Base-by-base conservation (phyloP, 2,797 vertebrate species). In the Artibeus jamaicensis region DNA sequence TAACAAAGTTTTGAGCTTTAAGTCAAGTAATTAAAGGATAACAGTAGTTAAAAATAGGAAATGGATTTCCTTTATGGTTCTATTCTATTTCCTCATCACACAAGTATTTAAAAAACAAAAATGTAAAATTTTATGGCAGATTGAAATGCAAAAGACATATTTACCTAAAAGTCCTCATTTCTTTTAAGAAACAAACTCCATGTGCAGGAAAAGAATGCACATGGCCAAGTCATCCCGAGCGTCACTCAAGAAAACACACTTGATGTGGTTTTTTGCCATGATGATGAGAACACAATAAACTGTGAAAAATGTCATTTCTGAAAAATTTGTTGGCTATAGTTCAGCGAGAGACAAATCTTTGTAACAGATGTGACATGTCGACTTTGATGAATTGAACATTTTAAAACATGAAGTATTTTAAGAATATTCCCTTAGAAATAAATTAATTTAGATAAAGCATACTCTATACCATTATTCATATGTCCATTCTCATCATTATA, bases 271-370 rank as follows among this genome's bases (percentile, higher is more conserved):
- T 95, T n/a, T n/a, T 97, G 86, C 91, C 82, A 73, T 16, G 55
- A 93, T 97, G 93, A 98, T 90, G 96, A 97, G 96, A 97, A 96
- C 91, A 98, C 97, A 98, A 95, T 97, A 97, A 98, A 98, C 97
- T 97, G 92, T 97, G 97, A 97, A 98, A 98, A 98, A 97, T 92
- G 92, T 92, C 97, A 98, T 97, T 98, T 98, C 93, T 98, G 94
- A 96, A 97, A 98, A 97, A 97, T 97, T 93, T 96, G 74, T 83
- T 97, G 90, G 94, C 96, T 91, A 18, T 50, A 50, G 84, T 93
- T 98, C 95, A 98, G 90, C 7, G 46, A 86, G 37, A 98, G 92
- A 97, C 46, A 86, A 96, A 97, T 97, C 97, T 97, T 96, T 97
- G 48, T 96, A 98, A 97, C 98, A 98, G 96, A 96, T 97, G 96